Percentiles rank a stretch among this genome's conserved stretches.
phyloP scores from a whole-genome alignment of 1,140 invertebrate species.

The Drosophila sturtevanti region DNA sequence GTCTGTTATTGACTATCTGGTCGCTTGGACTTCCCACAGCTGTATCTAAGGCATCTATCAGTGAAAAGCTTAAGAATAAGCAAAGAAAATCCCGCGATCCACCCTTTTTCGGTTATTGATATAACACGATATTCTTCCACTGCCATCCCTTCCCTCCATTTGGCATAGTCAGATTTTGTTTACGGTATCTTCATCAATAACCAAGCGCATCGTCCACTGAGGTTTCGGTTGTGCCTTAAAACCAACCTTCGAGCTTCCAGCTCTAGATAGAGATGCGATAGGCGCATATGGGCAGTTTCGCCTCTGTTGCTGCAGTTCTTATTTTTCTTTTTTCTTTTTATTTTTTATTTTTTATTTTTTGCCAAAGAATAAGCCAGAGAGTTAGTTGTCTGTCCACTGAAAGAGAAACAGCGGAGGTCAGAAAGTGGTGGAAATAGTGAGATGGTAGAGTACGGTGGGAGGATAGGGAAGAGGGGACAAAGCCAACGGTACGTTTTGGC shows the following conservation, averaged over 20 bases:
- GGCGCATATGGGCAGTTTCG: constrained; percentile 76
- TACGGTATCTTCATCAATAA: constrained; percentile 82
- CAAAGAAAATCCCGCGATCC: constrained; percentile 48
- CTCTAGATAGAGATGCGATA: constrained; percentile 77
- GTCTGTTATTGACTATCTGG: not conserved
- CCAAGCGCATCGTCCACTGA: constrained; percentile 59
- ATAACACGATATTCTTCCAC: constrained; percentile 70
- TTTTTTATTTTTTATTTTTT: constrained; percentile 34
- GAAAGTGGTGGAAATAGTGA: constrained; percentile 1
- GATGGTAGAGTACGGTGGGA: not conserved
- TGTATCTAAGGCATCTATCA: constrained; percentile 18
- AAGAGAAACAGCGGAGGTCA: constrained; percentile 20
- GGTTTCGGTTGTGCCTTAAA: constrained; percentile 23
- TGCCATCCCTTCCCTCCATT: not conserved
- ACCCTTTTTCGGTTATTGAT: constrained; percentile 82
- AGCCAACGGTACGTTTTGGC: constrained; percentile 80
- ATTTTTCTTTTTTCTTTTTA: constrained; percentile 32
- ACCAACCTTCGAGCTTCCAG: constrained; percentile 33
- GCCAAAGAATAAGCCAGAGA: constrained; percentile 29
- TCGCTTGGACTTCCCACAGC: constrained; percentile 1
- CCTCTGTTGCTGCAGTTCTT: constrained; percentile 43
- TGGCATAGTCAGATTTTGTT: constrained; percentile 40
- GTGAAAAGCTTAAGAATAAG: constrained; percentile 2
- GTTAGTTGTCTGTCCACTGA: constrained; percentile 20
- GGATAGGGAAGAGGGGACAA: constrained; percentile 26